Conservation (phyloP, 1,140 invertebrate species). For the Ceratosolen solmsi region DNA sequence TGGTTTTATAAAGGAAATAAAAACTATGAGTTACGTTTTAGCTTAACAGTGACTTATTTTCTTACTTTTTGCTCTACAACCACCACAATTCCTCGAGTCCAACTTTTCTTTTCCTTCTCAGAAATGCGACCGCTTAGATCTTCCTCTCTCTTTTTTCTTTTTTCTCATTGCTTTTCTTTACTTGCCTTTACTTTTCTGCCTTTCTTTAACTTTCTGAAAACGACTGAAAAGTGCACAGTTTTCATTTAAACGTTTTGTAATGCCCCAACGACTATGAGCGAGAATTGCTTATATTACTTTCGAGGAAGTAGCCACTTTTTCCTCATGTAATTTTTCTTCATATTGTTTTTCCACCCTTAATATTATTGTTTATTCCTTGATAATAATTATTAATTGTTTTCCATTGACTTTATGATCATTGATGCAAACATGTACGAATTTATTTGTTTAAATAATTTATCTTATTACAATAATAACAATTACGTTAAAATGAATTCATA, state of each 20-base stretch:
- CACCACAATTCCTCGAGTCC: too few species aligned
- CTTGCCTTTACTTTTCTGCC: conserved; percentile 18
- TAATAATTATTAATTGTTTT: too few species aligned
- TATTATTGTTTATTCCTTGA: too few species aligned
- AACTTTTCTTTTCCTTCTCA: neutral
- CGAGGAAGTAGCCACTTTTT: conserved; percentile 28
- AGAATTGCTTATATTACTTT: conserved; percentile 50
- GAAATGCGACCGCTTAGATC: neutral
- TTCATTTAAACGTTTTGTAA: conserved; percentile 52
- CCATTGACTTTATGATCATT: too few species aligned
- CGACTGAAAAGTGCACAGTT: conserved; percentile 51
- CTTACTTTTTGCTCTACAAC: neutral
- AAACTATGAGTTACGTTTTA: conserved; percentile 12
- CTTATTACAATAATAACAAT: too few species aligned
- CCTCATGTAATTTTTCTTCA: neutral
- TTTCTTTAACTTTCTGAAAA: neutral
- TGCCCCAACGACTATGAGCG: conserved; percentile 49
- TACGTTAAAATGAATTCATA: too few species aligned
- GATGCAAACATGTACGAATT: too few species aligned
- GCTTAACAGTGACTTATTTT: neutral
- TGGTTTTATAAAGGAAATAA: conserved; percentile 10
- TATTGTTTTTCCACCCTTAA: conserved; percentile 40
- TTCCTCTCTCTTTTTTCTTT: conserved; percentile 6
- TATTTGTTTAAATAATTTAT: too few species aligned
- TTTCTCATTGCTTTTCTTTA: neutral